Conservation (phyloP, 2,797 vertebrate genomes). For the Alfaro cultratus region DNA sequence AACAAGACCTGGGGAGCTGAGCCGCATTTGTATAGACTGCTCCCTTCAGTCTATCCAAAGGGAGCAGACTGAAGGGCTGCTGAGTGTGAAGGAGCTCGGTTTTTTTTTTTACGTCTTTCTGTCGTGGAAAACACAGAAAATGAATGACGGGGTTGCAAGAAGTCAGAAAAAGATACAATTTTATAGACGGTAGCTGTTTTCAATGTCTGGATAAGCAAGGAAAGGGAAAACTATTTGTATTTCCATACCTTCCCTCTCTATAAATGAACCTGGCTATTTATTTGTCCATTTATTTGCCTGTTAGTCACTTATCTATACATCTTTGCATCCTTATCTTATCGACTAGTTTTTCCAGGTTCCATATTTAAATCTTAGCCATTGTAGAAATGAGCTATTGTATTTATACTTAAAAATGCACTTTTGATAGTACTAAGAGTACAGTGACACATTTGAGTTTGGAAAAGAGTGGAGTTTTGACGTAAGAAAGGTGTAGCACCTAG, state of each 20-base stretch:
- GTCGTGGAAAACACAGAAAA: no score
- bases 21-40: conserved; percentile 65
- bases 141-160: neutral
- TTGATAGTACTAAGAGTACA: neutral
- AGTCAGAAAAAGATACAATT: neutral
- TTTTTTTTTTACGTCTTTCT: neutral
- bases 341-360: neutral
- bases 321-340: neutral
- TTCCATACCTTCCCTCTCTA: neutral
- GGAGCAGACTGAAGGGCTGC: conserved; percentile 13
- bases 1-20: conserved; percentile 56
- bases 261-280: neutral
- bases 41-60: no score
- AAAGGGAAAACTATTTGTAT: neutral
- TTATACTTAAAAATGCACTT: neutral
- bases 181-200: neutral
- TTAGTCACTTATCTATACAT: neutral
- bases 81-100: neutral
- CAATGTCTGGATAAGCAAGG: neutral
- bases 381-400: neutral
- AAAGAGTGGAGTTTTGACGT: neutral
- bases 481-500: neutral
- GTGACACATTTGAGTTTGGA: neutral
- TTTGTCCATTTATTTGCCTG: neutral
- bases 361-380: neutral